Conservation (phyloP, 2,113 vertebrate genomes). For the Perca flavescens region DNA sequence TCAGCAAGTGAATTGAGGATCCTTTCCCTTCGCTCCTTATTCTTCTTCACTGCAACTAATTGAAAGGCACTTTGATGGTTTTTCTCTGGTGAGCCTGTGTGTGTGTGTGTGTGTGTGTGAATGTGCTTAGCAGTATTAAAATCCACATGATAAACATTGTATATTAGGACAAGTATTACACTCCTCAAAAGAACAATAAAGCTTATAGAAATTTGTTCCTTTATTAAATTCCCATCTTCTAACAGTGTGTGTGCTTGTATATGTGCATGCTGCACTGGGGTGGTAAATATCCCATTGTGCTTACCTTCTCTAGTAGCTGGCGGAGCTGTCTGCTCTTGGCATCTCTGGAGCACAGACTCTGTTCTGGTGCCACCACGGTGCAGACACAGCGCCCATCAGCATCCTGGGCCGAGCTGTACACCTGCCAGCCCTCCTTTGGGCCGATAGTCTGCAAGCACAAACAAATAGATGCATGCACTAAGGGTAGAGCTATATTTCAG, state of each 20-base stretch:
- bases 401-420: slow-evolving; percentile 98
- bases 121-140: neutral
- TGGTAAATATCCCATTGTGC: neutral
- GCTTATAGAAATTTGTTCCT: neutral
- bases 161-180: neutral
- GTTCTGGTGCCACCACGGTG: slow-evolving; percentile 97
- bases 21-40: neutral
- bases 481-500: neutral
- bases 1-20: neutral
- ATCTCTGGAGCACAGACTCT: slow-evolving; percentile 96
- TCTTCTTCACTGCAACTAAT: slow-evolving; percentile 15
- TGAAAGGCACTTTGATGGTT: slow-evolving; percentile 48
- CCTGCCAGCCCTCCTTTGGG: slow-evolving; percentile 98
- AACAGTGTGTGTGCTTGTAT: slow-evolving; percentile 12
- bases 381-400: slow-evolving; percentile 97
- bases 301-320: slow-evolving; percentile 97
- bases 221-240: neutral
- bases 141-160: slow-evolving; percentile 1
- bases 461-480: slow-evolving; percentile 5
- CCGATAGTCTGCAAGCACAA: slow-evolving; percentile 89
- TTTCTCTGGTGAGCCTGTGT: slow-evolving; percentile 16
- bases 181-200: slow-evolving; percentile 12
- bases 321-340: slow-evolving; percentile 96
- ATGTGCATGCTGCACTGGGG: neutral
- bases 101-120: neutral